phyloP scores from a whole-genome alignment of 1,140 invertebrate species.

The Luehdorfia chinensis region DNA sequence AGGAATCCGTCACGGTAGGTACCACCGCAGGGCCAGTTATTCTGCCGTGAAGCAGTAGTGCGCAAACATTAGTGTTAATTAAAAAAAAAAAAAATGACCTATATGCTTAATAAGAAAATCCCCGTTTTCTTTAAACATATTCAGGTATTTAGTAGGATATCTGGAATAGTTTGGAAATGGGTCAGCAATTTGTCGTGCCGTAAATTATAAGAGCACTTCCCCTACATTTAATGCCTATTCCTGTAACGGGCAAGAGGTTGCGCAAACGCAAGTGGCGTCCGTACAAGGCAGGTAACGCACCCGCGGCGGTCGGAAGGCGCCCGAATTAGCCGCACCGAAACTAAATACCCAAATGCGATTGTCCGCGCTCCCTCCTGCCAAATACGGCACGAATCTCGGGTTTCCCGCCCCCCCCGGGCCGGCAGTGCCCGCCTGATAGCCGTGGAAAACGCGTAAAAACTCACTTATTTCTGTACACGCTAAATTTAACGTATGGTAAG shows the following conservation, averaged over 20 bases:
- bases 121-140: too few species aligned
- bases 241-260: slow-evolving; percentile 28
- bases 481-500: slow-evolving; percentile 74
- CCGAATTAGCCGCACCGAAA: slow-evolving; percentile 47
- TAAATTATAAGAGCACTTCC: too few species aligned
- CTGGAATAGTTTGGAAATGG: too few species aligned
- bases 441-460: slow-evolving; percentile 71
- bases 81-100: too few species aligned
- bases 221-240: too few species aligned
- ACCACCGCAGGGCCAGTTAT: too few species aligned
- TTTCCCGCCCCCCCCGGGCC: slow-evolving; percentile 57
- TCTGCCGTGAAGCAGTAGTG: too few species aligned
- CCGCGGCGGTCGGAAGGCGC: slow-evolving; percentile 21
- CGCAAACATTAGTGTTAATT: too few species aligned
- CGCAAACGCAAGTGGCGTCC: slow-evolving; percentile 32
- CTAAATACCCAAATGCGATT: slow-evolving; percentile 69
- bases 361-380: slow-evolving; percentile 53
- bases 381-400: slow-evolving; percentile 69
- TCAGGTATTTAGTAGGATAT: too few species aligned
- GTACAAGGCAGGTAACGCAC: slow-evolving; percentile 23
- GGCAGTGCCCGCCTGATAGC: slow-evolving; percentile 47
- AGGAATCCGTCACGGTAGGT: too few species aligned
- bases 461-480: slow-evolving; percentile 73
- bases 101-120: too few species aligned
- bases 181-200: too few species aligned